phyloP scores from a whole-genome alignment of 2,113 vertebrate genomes.

The Hippocampus comes region DNA sequence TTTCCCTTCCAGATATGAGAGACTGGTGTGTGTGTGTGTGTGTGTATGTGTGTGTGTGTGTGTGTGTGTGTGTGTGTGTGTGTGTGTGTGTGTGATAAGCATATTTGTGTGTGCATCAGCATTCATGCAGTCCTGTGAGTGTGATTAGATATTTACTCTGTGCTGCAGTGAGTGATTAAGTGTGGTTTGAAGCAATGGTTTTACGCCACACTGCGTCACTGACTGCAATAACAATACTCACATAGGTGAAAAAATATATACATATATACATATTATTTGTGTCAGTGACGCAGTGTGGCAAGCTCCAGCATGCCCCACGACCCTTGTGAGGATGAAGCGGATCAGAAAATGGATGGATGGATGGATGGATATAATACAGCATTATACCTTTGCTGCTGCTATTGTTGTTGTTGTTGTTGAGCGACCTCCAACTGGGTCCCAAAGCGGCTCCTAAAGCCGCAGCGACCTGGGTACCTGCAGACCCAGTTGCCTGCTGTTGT shows the following conservation, averaged over 20 bases:
- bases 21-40: conserved; percentile 21
- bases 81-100: conserved; percentile 42
- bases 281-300: too few species aligned
- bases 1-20: conserved; percentile 32
- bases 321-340: too few species aligned
- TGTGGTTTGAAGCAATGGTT: conserved; percentile 57
- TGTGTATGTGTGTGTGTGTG: conserved; percentile 23
- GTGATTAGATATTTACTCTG: conserved; percentile 62
- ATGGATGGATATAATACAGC: too few species aligned
- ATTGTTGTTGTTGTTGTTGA: too few species aligned
- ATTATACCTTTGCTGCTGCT: too few species aligned
- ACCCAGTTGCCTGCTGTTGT: too few species aligned
- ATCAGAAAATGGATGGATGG: too few species aligned
- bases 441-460: too few species aligned
- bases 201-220: conserved; percentile 45
- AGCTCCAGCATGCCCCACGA: too few species aligned
- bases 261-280: too few species aligned
- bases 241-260: conserved; percentile 28
- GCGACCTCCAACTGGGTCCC: too few species aligned
- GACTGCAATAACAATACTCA: conserved; percentile 47
- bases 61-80: conserved; percentile 23
- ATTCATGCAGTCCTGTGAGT: conserved; percentile 54
- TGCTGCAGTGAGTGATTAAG: conserved; percentile 67
- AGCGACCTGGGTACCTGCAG: too few species aligned
- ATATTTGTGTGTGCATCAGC: conserved; percentile 53